phyloP scores from a whole-genome alignment of 2,888 invertebrate species.

The Pantelozetes paolii region DNA sequence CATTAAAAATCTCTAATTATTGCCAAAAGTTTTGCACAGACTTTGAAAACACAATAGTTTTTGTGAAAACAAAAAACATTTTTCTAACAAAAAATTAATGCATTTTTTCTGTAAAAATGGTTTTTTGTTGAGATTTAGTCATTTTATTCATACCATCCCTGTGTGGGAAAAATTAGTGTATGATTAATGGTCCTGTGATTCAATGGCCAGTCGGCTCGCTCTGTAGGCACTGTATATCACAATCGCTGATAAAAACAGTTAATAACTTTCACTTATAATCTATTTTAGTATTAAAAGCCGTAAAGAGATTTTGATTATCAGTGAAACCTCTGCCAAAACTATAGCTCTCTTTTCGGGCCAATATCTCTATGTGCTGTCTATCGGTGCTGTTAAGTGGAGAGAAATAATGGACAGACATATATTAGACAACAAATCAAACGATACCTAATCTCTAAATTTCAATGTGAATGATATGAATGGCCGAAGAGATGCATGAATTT shows the following conservation, averaged over 20 bases:
- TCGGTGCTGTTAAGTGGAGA: background rate
- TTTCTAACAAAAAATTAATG: background rate
- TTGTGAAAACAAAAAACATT: too few relatives aligned
- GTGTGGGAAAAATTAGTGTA: background rate
- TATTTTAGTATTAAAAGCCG: too few relatives aligned
- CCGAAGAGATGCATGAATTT: background rate
- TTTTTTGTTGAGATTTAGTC: background rate
- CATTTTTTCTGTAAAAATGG: background rate
- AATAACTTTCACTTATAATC: too few relatives aligned
- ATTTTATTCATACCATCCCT: background rate
- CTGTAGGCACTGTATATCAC: background rate
- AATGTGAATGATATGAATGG: background rate
- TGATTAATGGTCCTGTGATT: background rate
- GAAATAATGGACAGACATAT: background rate
- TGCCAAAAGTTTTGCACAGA: too few relatives aligned
- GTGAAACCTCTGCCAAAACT: too few relatives aligned
- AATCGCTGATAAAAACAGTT: background rate
- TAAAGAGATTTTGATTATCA: too few relatives aligned
- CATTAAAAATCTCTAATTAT: too few relatives aligned
- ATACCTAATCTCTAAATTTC: background rate
- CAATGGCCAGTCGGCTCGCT: background rate
- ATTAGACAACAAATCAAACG: background rate
- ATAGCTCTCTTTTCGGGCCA: too few relatives aligned
- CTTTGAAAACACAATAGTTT: too few relatives aligned
- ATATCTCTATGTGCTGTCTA: background rate